Evolutionary conservation across 2,888 invertebrate genomes (phyloP).

Genomic region (Drosophila meridionalis): DNA sequence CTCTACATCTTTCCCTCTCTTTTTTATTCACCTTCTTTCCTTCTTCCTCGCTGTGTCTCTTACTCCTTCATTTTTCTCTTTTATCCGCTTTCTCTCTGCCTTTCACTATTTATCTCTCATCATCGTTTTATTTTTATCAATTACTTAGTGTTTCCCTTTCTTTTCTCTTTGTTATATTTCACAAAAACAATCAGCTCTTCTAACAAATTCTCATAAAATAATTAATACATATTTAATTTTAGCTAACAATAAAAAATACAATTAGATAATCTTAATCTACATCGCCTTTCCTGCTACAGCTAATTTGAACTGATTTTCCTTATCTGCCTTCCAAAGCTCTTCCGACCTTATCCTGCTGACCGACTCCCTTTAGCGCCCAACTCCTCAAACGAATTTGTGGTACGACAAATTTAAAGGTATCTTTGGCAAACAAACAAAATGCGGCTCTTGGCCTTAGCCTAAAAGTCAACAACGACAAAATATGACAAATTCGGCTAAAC

Average conservation of each 20-base stretch:
- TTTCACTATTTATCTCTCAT: not conserved
- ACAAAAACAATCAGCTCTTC: not conserved
- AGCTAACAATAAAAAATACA: not conserved
- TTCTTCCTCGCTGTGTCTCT: not conserved
- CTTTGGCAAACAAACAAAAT: constrained; percentile 52
- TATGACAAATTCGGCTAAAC: constrained; percentile 77
- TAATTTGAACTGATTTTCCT: not conserved
- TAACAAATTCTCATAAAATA: not conserved
- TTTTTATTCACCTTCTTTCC: not conserved
- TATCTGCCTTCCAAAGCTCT: no score
- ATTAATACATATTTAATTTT: not conserved
- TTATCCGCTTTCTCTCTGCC: not conserved
- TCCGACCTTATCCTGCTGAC: not conserved
- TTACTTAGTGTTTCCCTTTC: not conserved
- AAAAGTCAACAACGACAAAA: constrained; percentile 67
- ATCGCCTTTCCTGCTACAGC: not conserved
- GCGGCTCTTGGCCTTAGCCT: constrained; percentile 59
- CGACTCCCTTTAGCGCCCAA: not conserved
- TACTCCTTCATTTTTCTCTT: no score
- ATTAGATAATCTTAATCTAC: not conserved
- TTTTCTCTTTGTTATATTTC: not conserved
- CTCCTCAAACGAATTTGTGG: constrained; percentile 23
- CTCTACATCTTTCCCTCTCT: not conserved
- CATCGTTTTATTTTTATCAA: not conserved
- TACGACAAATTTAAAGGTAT: constrained; percentile 53